Evolutionary conservation across 2,113 vertebrate species (phyloP).

Genomic region (Xenopus tropicalis): DNA sequence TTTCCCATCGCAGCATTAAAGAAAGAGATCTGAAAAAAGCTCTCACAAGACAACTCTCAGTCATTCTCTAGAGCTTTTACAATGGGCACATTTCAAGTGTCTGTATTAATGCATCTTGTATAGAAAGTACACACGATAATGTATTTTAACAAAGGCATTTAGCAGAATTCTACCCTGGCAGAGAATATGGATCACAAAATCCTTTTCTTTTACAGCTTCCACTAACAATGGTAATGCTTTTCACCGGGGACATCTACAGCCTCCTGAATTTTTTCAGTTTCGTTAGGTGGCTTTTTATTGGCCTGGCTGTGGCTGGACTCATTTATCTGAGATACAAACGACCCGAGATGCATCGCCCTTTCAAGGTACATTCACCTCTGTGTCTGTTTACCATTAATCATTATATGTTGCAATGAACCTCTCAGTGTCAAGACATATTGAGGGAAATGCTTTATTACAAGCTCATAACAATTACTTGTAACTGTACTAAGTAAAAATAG

Average conservation of each 20-base stretch:
- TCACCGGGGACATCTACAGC: constrained; percentile 87
- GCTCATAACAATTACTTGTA: constrained; percentile 17
- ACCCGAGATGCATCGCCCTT: constrained; percentile 89
- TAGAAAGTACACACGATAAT: neutral
- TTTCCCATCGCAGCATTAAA: no score
- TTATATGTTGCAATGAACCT: constrained; percentile 17
- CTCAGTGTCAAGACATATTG: constrained; percentile 12
- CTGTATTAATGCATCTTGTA: neutral
- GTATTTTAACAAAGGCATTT: neutral
- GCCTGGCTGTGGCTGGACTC: constrained; percentile 83
- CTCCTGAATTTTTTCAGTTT: constrained; percentile 97
- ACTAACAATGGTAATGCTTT: constrained; percentile 87
- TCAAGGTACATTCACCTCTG: constrained; percentile 78
- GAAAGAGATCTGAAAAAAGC: neutral
- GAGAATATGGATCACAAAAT: constrained; percentile 8
- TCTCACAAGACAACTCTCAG: neutral
- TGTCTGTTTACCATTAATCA: constrained; percentile 54
- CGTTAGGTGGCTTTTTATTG: constrained; percentile 94
- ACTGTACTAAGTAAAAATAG: neutral
- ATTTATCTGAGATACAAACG: constrained; percentile 88
- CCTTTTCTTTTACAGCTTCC: constrained; percentile 73
- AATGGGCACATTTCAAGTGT: neutral
- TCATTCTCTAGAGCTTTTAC: neutral
- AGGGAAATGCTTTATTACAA: constrained; percentile 18
- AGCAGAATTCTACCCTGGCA: neutral